Conservation (phyloP, 2,113 vertebrate species). For the Apeltes quadracus region DNA sequence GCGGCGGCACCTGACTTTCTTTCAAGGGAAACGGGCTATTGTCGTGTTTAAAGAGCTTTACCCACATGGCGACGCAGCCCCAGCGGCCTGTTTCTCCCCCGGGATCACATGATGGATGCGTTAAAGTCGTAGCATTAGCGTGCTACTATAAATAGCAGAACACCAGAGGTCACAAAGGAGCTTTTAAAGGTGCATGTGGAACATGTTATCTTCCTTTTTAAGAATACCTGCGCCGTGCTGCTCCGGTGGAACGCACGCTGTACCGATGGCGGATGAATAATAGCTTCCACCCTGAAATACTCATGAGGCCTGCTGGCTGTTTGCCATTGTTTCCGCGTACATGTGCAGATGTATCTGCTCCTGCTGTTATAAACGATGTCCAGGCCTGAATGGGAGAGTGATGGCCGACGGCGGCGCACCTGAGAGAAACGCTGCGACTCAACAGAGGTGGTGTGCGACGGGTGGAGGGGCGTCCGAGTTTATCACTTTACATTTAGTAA, state of each 20-base stretch:
- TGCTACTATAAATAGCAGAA: rapidly evolving
- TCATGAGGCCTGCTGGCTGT: slow-evolving; percentile 1
- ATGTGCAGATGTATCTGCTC: slow-evolving; percentile 44
- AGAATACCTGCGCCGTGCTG: background rate
- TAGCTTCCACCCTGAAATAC: slow-evolving; percentile 15
- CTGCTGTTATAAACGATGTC: slow-evolving; percentile 48
- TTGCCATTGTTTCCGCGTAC: slow-evolving; percentile 38
- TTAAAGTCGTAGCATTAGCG: slow-evolving; percentile 15
- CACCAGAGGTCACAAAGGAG: background rate
- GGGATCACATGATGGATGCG: slow-evolving; percentile 49
- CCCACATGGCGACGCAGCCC: slow-evolving; percentile 31
- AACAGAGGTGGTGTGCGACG: slow-evolving; percentile 67
- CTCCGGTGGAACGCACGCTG: background rate
- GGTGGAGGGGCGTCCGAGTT: slow-evolving; percentile 47
- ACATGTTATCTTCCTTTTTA: background rate
- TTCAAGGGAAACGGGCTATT: slow-evolving; percentile 31
- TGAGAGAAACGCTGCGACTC: slow-evolving; percentile 71
- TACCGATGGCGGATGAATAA: background rate
- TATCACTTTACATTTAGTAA: no score
- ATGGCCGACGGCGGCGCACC: slow-evolving; percentile 59
- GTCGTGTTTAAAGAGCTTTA: slow-evolving; percentile 59
- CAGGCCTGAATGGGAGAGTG: slow-evolving; percentile 47
- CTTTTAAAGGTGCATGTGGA: background rate
- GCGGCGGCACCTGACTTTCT: slow-evolving; percentile 60
- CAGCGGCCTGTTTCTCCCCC: background rate